These are phyloP conservation scores for Phrynocephalus vlangalii DNA, from an alignment of 2,797 vertebrate species.

Conservation along the genomic window DNA sequence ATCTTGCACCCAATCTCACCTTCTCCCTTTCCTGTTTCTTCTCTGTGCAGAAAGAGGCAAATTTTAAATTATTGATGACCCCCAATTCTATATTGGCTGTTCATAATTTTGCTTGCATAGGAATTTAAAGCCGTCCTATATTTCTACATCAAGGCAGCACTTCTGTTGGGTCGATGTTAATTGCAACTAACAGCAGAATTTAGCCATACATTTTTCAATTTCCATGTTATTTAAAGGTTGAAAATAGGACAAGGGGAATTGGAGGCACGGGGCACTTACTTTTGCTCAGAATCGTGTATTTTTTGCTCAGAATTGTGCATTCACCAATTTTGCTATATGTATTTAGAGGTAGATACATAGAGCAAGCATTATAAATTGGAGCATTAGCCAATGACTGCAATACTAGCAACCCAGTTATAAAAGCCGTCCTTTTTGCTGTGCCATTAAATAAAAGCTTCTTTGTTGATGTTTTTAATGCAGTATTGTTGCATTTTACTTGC, in stretches of 20 bases:
- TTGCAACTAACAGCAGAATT: background rate
- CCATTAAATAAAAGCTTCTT: background rate
- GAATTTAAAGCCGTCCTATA: too few relatives aligned
- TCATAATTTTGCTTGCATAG: too few relatives aligned
- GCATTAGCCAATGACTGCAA: background rate
- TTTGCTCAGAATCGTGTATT: too few relatives aligned
- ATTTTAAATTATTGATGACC: too few relatives aligned
- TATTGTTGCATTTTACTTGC: conserved; percentile 63
- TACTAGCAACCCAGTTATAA: background rate
- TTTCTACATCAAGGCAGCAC: too few relatives aligned
- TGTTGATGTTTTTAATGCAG: background rate
- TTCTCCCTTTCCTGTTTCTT: too few relatives aligned
- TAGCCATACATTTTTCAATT: background rate
- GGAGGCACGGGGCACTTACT: background rate
- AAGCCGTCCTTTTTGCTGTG: background rate
- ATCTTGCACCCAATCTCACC: too few relatives aligned
- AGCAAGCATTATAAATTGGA: background rate
- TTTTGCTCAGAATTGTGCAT: too few relatives aligned
- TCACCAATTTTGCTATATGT: background rate
- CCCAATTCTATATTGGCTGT: too few relatives aligned
- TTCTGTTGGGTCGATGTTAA: too few relatives aligned
- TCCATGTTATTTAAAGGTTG: background rate
- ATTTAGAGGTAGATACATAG: background rate
- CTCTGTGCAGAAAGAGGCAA: too few relatives aligned
- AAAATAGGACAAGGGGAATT: background rate